A percentile compares a stretch with the other conserved stretches of the same genome.
These are phyloP conservation scores for Coptodon rendalli DNA, from an alignment of 2,113 vertebrate species.

Conservation along the genomic window DNA sequence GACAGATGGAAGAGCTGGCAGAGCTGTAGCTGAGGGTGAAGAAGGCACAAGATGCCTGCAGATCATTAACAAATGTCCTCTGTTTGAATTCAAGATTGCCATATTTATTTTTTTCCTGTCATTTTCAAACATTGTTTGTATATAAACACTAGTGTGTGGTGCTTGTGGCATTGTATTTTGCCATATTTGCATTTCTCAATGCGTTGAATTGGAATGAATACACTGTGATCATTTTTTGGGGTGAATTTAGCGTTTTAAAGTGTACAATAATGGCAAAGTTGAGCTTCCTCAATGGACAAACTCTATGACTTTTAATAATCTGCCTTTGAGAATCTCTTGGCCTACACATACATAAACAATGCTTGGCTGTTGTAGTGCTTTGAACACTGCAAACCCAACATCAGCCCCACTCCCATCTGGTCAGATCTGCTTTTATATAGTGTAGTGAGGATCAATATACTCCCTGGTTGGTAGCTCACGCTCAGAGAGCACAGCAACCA, in stretches of 20 bases:
- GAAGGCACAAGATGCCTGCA: neutral
- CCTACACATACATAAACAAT: neutral
- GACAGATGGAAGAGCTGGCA: constrained; percentile 38
- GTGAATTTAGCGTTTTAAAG: neutral
- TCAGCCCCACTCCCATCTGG: constrained; percentile 26
- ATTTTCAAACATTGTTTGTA: neutral
- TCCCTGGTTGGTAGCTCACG: constrained; percentile 22
- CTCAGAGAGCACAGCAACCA: constrained; percentile 4
- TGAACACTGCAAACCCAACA: neutral
- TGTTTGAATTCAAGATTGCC: neutral
- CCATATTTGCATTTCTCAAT: neutral
- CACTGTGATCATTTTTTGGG: neutral
- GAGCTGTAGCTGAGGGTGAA: neutral
- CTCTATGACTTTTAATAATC: neutral
- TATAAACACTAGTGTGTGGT: neutral
- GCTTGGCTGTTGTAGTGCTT: neutral
- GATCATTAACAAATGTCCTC: neutral
- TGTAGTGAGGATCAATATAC: constrained; percentile 17
- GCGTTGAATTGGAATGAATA: neutral
- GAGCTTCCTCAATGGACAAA: neutral
- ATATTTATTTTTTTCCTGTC: neutral
- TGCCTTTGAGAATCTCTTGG: neutral
- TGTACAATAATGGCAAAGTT: neutral
- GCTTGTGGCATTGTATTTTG: neutral
- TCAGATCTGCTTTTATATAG: constrained; percentile 23